Conservation (phyloP, 2,888 invertebrate genomes). For the Mimachlamys varia region DNA sequence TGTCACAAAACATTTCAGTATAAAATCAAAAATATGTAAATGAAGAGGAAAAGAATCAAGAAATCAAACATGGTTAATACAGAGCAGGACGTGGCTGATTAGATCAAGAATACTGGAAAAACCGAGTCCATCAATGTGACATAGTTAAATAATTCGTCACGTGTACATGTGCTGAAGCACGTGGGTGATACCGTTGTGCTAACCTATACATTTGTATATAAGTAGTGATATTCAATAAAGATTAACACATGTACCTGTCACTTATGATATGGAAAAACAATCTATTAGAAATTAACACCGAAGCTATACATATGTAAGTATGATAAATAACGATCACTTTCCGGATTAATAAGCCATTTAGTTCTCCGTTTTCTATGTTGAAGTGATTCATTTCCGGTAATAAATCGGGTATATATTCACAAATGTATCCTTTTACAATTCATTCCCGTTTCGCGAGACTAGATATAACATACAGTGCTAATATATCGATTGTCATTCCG, state of each 20-base stretch:
- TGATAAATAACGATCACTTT: neutral
- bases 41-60: too few relatives aligned
- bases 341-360: neutral
- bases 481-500: neutral
- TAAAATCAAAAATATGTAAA: too few relatives aligned
- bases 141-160: too few relatives aligned
- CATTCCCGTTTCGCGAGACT: neutral
- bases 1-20: too few relatives aligned
- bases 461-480: neutral
- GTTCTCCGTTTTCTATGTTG: neutral
- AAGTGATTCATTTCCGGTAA: neutral
- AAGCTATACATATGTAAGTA: neutral
- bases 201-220: neutral
- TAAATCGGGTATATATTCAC: neutral
- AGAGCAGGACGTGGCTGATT: too few relatives aligned
- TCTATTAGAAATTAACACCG: neutral
- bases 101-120: too few relatives aligned
- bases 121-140: neutral
- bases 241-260: neutral
- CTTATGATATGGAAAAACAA: neutral
- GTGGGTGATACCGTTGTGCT: neutral
- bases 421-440: neutral
- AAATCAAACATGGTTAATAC: too few relatives aligned
- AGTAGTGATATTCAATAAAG: neutral
- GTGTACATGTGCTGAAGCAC: neutral